A percentile compares a stretch with the other conserved stretches of the same genome.
phyloP scores from a whole-genome alignment of 1,140 invertebrate species.

The Coenobita brevimanus region DNA sequence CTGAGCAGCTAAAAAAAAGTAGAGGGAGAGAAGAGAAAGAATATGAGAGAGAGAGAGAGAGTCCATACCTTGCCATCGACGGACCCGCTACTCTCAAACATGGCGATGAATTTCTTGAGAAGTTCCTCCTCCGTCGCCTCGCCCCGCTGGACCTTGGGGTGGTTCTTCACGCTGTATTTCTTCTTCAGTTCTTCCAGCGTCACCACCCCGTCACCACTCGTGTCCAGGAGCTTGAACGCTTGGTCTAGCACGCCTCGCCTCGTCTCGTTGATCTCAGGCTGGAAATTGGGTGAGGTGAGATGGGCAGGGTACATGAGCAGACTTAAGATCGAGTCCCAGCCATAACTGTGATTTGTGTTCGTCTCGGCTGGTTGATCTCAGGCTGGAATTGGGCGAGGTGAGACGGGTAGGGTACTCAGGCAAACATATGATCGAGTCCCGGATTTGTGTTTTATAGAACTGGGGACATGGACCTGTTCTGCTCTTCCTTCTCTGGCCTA shows the following conservation, averaged over 20 bases:
- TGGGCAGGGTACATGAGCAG: too few relatives aligned
- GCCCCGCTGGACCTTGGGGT: constrained; percentile 76
- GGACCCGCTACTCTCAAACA: constrained; percentile 81
- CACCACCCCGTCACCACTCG: constrained; percentile 87
- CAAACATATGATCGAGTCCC: too few relatives aligned
- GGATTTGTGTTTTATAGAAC: too few relatives aligned
- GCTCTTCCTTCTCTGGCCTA: too few relatives aligned
- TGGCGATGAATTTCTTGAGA: constrained; percentile 87
- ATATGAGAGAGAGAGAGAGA: neutral
- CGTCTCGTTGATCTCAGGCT: constrained; percentile 89
- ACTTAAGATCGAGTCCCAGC: too few relatives aligned
- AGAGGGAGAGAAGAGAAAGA: neutral
- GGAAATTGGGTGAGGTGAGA: too few relatives aligned
- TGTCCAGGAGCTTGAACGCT: constrained; percentile 92
- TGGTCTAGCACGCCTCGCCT: constrained; percentile 84
- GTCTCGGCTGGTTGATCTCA: too few relatives aligned
- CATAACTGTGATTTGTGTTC: too few relatives aligned
- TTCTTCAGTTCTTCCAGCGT: constrained; percentile 85
- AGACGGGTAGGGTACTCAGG: too few relatives aligned
- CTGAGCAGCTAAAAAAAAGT: neutral
- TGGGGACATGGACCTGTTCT: too few relatives aligned
- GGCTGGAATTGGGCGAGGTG: too few relatives aligned
- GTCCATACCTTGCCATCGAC: constrained; percentile 31
- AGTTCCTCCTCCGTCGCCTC: constrained; percentile 91
- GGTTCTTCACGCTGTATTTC: constrained; percentile 82